Base-by-base conservation (phyloP, 53 echinoderm and acorn worm genomes). In the Echinarachnius parma region DNA sequence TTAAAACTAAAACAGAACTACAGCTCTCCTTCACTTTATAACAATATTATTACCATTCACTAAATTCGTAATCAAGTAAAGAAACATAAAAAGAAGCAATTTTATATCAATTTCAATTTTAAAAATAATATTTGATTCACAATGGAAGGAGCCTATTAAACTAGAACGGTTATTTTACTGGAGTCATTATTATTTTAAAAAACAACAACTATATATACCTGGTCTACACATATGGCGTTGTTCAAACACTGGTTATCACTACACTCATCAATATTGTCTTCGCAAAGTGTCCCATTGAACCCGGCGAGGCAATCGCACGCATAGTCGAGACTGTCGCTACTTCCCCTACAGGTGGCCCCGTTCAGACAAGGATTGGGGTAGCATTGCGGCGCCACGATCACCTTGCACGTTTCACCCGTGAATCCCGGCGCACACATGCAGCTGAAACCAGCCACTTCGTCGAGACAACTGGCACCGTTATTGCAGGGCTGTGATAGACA, bases 391-490 rank as follows among this genome's bases (percentile, higher is more conserved):
- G 56, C 45, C 26, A 16, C 35, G 4, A 27, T 27, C 18, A 72
- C 39, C 53, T 89, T 81, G 54, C 89, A 89, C 11, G 48, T 66
- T 57, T 36, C 22, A 31, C 89, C 89, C 9, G 53, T 70, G 35
- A 66, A 81, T 3, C 71, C 63, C 1, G 81, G 71, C 16, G 55
- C 58, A 31, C 89, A 89, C 31, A 64, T 49, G 64, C 89, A 89
- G 30, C 21, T 34, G 52, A 75, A 89, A 21, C 77, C 50, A 28
- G 53, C 61, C 13, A 72, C 15, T 28, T 62, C 64, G 42, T 89
- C 85, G 33, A 71, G 46, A 46, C 89, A 89, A 18, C 59, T 85
- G 21, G 59, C 77, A 18, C 64, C 65, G 35, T 63, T 55, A 9
- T 28, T n/a, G 37, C 84, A 84, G 20, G 84, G 84, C 16, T 64